Percentiles rank a stretch among this genome's conserved stretches.
Evolutionary conservation across 2,113 vertebrate species (phyloP).

Genomic region (Labeo rohita): DNA sequence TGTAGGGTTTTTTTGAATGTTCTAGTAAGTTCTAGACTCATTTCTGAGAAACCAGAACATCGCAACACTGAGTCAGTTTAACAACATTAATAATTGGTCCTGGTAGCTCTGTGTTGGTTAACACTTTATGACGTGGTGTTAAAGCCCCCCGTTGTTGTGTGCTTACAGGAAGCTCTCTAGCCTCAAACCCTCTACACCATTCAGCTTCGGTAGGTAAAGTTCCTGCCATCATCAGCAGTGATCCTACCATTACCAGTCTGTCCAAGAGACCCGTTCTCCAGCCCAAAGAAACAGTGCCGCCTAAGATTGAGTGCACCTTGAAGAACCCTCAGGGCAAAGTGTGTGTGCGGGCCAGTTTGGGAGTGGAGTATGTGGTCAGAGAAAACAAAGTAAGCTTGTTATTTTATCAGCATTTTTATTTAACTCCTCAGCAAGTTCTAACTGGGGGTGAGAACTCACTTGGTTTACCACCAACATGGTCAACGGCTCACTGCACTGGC

Average conservation of each 20-base stretch:
- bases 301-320: constrained; percentile 73
- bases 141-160: neutral
- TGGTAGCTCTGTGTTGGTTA: neutral
- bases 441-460: constrained; percentile 18
- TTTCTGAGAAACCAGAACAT: neutral
- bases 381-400: constrained; percentile 61
- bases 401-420: constrained; percentile 50
- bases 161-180: constrained; percentile 41
- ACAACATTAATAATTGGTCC: neutral
- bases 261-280: constrained; percentile 55
- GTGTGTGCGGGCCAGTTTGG: constrained; percentile 81
- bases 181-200: neutral
- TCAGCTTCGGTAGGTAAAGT: too few species aligned
- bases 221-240: neutral
- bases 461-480: constrained; percentile 11
- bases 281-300: constrained; percentile 58
- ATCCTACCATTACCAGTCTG: neutral
- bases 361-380: constrained; percentile 73
- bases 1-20: too few species aligned
- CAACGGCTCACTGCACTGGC: constrained; percentile 17
- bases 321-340: constrained; percentile 53
- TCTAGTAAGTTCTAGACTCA: neutral
- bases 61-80: neutral
- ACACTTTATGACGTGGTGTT: neutral
- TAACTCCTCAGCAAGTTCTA: constrained; percentile 11